Percentiles rank a stretch among this genome's conserved stretches.
phyloP scores from a whole-genome alignment of 2,888 invertebrate genomes.

The Apamea monoglypha region DNA sequence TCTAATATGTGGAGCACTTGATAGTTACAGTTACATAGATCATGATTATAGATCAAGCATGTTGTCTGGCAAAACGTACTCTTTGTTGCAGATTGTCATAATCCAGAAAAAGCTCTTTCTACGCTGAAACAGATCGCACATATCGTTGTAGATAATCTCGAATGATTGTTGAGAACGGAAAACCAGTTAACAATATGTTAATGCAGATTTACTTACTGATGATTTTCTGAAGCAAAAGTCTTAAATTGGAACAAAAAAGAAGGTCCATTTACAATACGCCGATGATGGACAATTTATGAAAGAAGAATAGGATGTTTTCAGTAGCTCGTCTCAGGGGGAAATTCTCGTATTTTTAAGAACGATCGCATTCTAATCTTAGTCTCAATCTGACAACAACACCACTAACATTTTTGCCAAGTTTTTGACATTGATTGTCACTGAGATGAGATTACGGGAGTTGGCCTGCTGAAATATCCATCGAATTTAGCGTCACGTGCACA shows the following conservation, averaged over 20 bases:
- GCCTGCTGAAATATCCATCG: not conserved
- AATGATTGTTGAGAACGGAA: not conserved
- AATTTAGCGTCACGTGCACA: not conserved
- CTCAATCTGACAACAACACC: not conserved
- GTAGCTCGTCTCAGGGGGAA: not conserved
- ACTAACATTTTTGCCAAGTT: not conserved
- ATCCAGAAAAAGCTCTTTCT: not conserved
- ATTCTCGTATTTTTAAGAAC: not conserved
- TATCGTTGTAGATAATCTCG: not conserved
- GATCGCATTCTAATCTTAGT: not conserved
- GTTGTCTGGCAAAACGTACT: not conserved
- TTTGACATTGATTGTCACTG: not conserved
- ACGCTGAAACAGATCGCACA: not conserved
- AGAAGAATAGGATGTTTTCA: not conserved
- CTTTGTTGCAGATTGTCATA: not conserved
- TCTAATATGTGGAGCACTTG: not conserved
- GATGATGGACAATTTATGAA: not conserved
- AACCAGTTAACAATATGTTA: not conserved
- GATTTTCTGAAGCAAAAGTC: not conserved
- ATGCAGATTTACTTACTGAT: not conserved
- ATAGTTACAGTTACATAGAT: not conserved
- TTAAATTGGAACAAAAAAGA: not conserved
- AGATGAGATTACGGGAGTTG: not conserved
- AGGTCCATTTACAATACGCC: not conserved
- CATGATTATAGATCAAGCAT: not conserved